Evolutionary conservation across 2,888 invertebrate genomes (phyloP).

Genomic region (Entomobrya multifasciata): DNA sequence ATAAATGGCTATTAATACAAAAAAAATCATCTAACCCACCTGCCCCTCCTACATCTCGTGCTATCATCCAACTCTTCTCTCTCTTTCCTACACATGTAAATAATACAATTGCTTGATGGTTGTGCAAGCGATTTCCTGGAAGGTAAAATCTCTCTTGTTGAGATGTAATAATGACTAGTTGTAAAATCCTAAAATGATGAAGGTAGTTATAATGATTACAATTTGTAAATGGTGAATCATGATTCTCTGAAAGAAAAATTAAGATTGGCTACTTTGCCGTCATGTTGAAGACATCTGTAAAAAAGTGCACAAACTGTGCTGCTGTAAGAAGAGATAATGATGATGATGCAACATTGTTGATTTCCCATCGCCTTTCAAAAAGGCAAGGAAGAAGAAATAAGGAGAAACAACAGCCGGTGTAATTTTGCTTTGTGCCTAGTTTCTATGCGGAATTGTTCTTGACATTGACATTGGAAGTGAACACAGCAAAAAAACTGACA

Average conservation of each 20-base stretch:
- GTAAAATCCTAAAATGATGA: neutral
- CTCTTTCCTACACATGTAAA: neutral
- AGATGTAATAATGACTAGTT: slow-evolving; percentile 46
- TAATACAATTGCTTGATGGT: too few species aligned
- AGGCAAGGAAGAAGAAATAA: neutral
- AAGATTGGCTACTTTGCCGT: neutral
- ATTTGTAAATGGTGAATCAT: neutral
- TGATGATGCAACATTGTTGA: slow-evolving; percentile 54
- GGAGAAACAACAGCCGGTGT: slow-evolving; percentile 40
- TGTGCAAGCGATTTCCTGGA: slow-evolving; percentile 53
- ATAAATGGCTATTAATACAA: slow-evolving; percentile 50
- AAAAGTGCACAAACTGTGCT: slow-evolving; percentile 8
- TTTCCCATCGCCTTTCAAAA: slow-evolving; percentile 34
- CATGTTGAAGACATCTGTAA: slow-evolving; percentile 13
- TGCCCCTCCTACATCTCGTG: neutral
- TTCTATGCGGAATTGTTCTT: slow-evolving; percentile 50
- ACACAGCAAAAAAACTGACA: slow-evolving; percentile 6
- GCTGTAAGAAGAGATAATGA: neutral
- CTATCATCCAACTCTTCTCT: too few species aligned
- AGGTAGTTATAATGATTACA: neutral
- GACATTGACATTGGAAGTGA: slow-evolving; percentile 62
- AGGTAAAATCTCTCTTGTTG: neutral
- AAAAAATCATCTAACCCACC: neutral
- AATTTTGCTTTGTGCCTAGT: slow-evolving; percentile 2
- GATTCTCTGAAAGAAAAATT: neutral